Conservation (phyloP, 2,888 invertebrate species). For the Chouioia cunea region DNA sequence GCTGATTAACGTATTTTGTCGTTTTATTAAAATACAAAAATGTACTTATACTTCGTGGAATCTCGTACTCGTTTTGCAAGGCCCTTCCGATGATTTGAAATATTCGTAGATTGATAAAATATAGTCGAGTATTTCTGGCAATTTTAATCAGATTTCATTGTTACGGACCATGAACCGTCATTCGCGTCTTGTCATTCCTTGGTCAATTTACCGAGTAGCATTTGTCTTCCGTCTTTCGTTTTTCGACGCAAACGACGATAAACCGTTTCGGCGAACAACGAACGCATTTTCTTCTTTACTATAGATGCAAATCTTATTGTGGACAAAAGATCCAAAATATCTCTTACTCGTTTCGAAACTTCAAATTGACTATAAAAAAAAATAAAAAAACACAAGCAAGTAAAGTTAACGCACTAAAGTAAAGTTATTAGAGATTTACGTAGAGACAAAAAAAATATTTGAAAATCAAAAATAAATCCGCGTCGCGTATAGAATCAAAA, state of each 20-base stretch:
- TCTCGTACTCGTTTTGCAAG: slow-evolving; percentile 11
- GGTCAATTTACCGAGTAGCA: slow-evolving; percentile 50
- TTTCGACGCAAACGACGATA: slow-evolving; percentile 18
- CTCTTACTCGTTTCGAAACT: slow-evolving; percentile 28
- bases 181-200: slow-evolving; percentile 55
- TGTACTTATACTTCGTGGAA: not conserved
- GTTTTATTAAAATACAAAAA: not conserved
- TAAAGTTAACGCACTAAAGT: slow-evolving; percentile 18
- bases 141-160: slow-evolving; percentile 38
- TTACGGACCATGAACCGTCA: slow-evolving; percentile 37
- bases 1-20: slow-evolving; percentile 16
- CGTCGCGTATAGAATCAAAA: too few relatives aligned
- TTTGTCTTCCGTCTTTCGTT: slow-evolving; percentile 46
- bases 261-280: slow-evolving; percentile 19
- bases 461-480: too few relatives aligned
- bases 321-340: slow-evolving; percentile 43
- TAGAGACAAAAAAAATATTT: too few relatives aligned
- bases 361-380: slow-evolving; percentile 37
- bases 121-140: slow-evolving; percentile 20
- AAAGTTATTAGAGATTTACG: too few relatives aligned
- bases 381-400: slow-evolving; percentile 30
- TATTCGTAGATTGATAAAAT: slow-evolving; percentile 21
- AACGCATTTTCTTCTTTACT: slow-evolving; percentile 41
- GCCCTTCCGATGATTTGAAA: slow-evolving; percentile 18
- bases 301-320: slow-evolving; percentile 38